phyloP scores from a whole-genome alignment of 53 echinoderm and acorn worm species.

The Holothuria scabra region DNA sequence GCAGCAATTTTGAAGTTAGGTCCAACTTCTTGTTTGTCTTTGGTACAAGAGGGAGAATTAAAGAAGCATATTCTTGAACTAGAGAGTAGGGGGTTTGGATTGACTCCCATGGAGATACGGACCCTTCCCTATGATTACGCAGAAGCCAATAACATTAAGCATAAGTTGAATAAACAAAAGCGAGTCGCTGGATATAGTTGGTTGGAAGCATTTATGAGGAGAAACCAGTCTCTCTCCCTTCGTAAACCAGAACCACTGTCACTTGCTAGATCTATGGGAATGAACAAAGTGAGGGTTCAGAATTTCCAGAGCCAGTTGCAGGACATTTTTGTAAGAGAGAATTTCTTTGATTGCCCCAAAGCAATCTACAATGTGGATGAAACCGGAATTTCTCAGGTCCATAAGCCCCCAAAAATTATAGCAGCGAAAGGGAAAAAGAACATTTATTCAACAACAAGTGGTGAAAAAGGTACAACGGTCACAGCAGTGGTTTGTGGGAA shows the following conservation, averaged over 20 bases:
- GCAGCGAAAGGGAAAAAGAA: constrained; percentile 57
- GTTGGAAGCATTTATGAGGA: constrained; percentile 52
- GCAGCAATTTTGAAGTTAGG: too few relatives aligned
- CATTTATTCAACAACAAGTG: constrained; percentile 42
- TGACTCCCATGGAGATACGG: not conserved
- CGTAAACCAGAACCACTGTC: constrained; percentile 46
- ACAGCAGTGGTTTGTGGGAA: constrained; percentile 34
- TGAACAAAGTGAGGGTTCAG: constrained; percentile 42
- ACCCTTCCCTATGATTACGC: constrained; percentile 48
- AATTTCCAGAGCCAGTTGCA: constrained; percentile 24
- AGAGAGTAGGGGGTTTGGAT: constrained; percentile 39
- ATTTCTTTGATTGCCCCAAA: constrained; percentile 29
- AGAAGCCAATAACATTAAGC: constrained; percentile 44
- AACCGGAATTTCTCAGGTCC: constrained; percentile 44
- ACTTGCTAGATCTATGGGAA: constrained; percentile 44
- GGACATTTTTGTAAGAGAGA: constrained; percentile 47
- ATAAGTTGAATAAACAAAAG: constrained; percentile 55
- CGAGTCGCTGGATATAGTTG: constrained; percentile 38
- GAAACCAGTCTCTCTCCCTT: constrained; percentile 25
- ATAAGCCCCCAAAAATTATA: constrained; percentile 35
- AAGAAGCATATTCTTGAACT: constrained; percentile 27
- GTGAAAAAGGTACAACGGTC: constrained; percentile 60
- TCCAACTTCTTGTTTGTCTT: too few relatives aligned
- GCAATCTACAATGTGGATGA: constrained; percentile 64
- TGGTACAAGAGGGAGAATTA: constrained; percentile 39